Base-by-base conservation (phyloP, 2,113 vertebrate genomes). In the Emydura subglobosa region DNA sequence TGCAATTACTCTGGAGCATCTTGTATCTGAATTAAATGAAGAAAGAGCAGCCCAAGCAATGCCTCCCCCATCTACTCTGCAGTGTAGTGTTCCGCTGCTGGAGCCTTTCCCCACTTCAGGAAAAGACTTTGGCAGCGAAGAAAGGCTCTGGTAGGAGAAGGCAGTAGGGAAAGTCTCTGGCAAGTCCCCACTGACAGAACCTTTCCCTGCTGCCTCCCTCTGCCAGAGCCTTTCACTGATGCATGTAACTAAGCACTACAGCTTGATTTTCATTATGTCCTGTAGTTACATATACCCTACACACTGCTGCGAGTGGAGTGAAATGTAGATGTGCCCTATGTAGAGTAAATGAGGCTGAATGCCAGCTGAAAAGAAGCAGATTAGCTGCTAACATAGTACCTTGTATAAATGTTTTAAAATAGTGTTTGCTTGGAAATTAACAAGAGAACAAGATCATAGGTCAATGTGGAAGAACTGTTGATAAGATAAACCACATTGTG, bases 11-110 rank as follows among this genome's bases (percentile, higher is more conserved):
- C 98, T 99, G 98, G 99, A 99, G 87, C 95, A 98, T 89, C 99
- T 99, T 61, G 97, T 99, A 80, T 92, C 96, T 3, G 99, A 99
- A 90, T 97, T 99, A 55, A 99, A 98, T 19, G 97, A 99, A 82
- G 99, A 99, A 85, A 98, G 99, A 95, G 94, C 97, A 3, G 14
- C 31, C 29, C 59, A 34, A 16, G 5, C 31, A 61, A 29, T 61
- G 59, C 59, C 31, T 61, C 27, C 57, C 29, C 31, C 29, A 61
- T 61, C 59, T 61, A 31, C 59, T 16, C 29, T 61, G 14, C 14
- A 39, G 39, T 39, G 39, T 39, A 34, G 12, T 16, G 59, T 61
- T 29, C 59, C 34, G 59, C 59, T 34, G 29, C 59, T 34, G 29
- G 31, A 61, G 59, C 31, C 59, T 61, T 61, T 61, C 29, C 31